Evolutionary conservation across 2,113 vertebrate species (phyloP), one percentile per base, ranked within the genome.

Genomic region (Callaeas wilsoni): DNA sequence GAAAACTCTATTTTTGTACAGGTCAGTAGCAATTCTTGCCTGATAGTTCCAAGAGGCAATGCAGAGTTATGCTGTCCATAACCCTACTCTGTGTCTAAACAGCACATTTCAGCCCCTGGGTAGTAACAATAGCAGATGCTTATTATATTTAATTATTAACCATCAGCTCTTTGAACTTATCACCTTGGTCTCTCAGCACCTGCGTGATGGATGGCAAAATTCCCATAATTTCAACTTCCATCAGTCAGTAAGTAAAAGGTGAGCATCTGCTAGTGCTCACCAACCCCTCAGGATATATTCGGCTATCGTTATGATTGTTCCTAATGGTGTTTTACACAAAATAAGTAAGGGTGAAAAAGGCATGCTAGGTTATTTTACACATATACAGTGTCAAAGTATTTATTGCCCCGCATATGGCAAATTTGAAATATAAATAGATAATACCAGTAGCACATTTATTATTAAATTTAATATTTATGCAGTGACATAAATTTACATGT

Each of bases 61-160:
- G 47, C 47, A 83, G 62, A 80, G 13, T 80, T 90, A 64, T 49
- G 64, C 47, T 78, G n/a, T 59, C 68, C 32, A 22, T 63, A 95
- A 68, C 37, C 10, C 11, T 52, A 8, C 7, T 20, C 32, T 84
- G 76, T 78, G 52, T 80, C 52, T 94, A 90, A 92, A 73, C 47
- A 93, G 41, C 8, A 26, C 35, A 67, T 96, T 91, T 94, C 55
- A 86, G 90, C 90, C 95, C 52, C 68, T 86, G 52, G 93, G 63
- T 83, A 91, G 59, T 56, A 96, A 91, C 90, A 92, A 95, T 55
- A 94, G 42, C 94, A 96, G 95, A 96, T 94, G 93, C 64, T 96
- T 95, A 93, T 95, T 95, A 88, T 68, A 92, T 90, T 96, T 96
- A 94, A 96, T 96, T 96, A 96, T 94, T 96, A 96, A 93, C 85